Conservation (phyloP, 1,140 invertebrate genomes). For the Drosophila paulistorum region DNA sequence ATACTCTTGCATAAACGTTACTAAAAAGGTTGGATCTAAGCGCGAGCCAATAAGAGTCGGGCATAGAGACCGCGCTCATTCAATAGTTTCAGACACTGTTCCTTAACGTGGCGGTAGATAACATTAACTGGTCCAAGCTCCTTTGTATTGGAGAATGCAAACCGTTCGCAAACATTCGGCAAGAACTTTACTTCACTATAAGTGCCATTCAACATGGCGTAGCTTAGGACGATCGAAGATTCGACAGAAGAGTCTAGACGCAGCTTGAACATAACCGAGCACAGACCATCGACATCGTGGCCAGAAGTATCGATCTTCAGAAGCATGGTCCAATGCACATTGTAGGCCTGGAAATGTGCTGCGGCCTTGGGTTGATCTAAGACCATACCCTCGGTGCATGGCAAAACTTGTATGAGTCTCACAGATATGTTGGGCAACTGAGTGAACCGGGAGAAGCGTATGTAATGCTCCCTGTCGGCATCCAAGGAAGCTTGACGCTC, state of each 20-base stretch:
- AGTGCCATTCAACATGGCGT: constrained; percentile 22
- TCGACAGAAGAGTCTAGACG: background rate
- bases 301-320: constrained; percentile 21
- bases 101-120: constrained; percentile 20
- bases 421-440: constrained; percentile 19
- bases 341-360: background rate
- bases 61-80: constrained; percentile 26
- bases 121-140: background rate
- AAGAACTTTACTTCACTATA: constrained; percentile 31
- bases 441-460: constrained; percentile 17
- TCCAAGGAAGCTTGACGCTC: background rate
- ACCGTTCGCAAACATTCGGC: constrained; percentile 38
- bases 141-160: constrained; percentile 3
- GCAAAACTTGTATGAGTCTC: constrained; percentile 26
- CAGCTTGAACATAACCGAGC: constrained; percentile 15
- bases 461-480: background rate
- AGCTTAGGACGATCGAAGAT: constrained; percentile 3
- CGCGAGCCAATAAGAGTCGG: constrained; percentile 28
- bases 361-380: background rate
- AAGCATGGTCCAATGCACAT: constrained; percentile 17
- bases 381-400: background rate
- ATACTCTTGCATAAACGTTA: too few relatives aligned
- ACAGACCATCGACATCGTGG: background rate
- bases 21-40: too few relatives aligned
- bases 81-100: constrained; percentile 10